Base-by-base conservation (phyloP, 2,888 invertebrate genomes). In the Dicroscelio sp. region DNA sequence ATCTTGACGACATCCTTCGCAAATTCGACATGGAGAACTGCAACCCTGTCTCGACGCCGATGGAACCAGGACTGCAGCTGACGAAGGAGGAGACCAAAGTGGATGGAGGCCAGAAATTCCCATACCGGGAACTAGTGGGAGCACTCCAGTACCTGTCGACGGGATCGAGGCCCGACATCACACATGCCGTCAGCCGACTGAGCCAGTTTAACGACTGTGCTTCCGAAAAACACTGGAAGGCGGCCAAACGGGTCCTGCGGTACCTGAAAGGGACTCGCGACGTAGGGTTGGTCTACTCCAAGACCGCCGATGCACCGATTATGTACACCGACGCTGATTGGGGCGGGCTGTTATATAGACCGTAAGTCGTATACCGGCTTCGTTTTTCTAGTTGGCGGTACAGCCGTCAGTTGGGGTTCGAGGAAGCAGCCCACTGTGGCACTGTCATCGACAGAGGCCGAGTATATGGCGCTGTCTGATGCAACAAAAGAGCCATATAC, bases 341-440 rank as follows among this genome's bases (percentile, higher is more conserved):
- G 69, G 69, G 31, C 6, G 25, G 8, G 23, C n/a, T 63, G n/a
- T 6, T 8, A n/a, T 10, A 27, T n/a, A 10, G 63, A 69, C 43
- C 35, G 69, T 14, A 10, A n/a, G n/a, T 69, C 69, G 8, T 69
- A 25, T 31, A 38, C 69, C 1, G 69, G 69, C 6, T 69, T 38
- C 25, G 69, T 38, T 35, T 69, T 69, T 31, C 23, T 17, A 8
- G 2, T 69, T 2, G n/a, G 25, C 33, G 33, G 65, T n/a, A 33
- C 17, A 4, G 6, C 33, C n/a, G 33, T 65, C 3, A 31, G 20
- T 35, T 67, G 33, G 65, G 78, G 48, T 17, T 71, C 79, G n/a
- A 63, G 65, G 25, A 43, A 79, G 31, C 79, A 79, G 35, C 79
- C 23, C 5, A 23, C 79, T 10, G 65, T 79, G 1, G 79, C 79